phyloP scores from a whole-genome alignment of 2,113 vertebrate species.

The Eolophus roseicapilla region DNA sequence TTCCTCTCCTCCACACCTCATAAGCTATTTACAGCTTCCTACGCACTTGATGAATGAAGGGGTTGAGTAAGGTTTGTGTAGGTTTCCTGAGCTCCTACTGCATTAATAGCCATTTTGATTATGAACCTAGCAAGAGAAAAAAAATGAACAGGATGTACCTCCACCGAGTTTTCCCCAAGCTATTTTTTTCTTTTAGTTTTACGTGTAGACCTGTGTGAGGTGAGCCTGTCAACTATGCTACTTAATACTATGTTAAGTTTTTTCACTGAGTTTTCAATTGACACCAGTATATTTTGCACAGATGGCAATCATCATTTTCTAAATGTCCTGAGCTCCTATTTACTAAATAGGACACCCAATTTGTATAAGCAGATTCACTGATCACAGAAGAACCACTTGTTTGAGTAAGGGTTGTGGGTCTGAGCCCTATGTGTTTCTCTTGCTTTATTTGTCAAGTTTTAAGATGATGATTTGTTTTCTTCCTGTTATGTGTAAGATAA shows the following conservation, averaged over 20 bases:
- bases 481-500: background rate
- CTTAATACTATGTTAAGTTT: background rate
- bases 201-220: background rate
- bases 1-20: background rate
- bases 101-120: background rate
- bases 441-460: background rate
- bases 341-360: background rate
- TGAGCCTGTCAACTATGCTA: background rate
- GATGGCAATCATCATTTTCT: background rate
- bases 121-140: background rate
- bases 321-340: background rate
- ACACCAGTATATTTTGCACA: background rate
- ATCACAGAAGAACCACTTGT: background rate
- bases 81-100: background rate
- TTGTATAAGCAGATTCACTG: background rate
- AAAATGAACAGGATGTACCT: background rate
- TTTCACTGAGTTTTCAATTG: background rate
- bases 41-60: background rate
- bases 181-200: background rate
- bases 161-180: accelerated
- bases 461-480: background rate
- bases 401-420: background rate
- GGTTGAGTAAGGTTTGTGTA: background rate
- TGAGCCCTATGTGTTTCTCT: background rate
- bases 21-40: background rate